Evolutionary conservation across 1,140 invertebrate species (phyloP).

Genomic region (Drosophila chauvacae): DNA sequence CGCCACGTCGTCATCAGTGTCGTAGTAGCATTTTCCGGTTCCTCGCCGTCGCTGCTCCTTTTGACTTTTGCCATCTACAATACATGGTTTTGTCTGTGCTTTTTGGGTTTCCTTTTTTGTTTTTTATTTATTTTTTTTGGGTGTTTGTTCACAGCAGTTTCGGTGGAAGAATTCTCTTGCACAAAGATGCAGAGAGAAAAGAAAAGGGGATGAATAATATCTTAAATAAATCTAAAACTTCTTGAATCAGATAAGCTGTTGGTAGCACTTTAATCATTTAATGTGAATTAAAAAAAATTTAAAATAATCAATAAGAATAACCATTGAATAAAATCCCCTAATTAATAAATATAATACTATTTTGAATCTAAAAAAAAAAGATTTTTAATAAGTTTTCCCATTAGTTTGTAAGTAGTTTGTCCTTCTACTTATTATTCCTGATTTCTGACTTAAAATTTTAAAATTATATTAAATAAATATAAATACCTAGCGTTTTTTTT

Average conservation of each 20-base stretch:
- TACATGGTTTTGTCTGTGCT: constrained; percentile 54
- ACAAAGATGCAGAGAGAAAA: constrained; percentile 41
- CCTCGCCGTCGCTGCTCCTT: constrained; percentile 49
- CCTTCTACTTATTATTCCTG: neutral
- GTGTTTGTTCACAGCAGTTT: constrained; percentile 22
- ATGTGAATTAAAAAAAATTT: neutral
- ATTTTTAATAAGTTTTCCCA: too few species aligned
- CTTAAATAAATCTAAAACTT: neutral
- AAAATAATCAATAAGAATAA: too few species aligned
- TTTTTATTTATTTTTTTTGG: constrained; percentile 48
- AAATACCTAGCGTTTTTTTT: neutral
- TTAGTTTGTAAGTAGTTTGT: too few species aligned
- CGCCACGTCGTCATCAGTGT: constrained; percentile 64
- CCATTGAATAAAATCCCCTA: too few species aligned
- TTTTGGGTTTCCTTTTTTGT: constrained; percentile 60
- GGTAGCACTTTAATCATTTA: neutral
- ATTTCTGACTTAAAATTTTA: neutral
- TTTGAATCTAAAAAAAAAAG: neutral
- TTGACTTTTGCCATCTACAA: constrained; percentile 44
- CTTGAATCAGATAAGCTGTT: too few species aligned
- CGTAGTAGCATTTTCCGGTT: constrained; percentile 44
- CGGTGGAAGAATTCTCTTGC: constrained; percentile 44
- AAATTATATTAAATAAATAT: neutral
- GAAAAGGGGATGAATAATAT: neutral
- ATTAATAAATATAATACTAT: too few species aligned